Percentiles rank a stretch among this genome's conserved stretches.
Evolutionary conservation across 2,797 vertebrate species (phyloP).

Genomic region (Gymnothorax reevesii): DNA sequence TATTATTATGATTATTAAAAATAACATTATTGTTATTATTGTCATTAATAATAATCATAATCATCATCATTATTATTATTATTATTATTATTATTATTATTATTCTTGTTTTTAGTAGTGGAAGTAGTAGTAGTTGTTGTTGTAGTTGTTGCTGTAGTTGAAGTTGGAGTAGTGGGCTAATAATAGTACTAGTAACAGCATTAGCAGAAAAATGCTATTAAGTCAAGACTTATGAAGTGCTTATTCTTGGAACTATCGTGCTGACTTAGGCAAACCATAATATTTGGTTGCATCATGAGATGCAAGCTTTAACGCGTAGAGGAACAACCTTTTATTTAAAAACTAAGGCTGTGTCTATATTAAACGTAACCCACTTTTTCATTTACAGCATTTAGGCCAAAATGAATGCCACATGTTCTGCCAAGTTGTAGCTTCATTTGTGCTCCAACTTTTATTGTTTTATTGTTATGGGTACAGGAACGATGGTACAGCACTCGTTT

Average conservation of each 20-base stretch:
- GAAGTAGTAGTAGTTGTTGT: too few relatives aligned
- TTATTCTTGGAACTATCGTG: neutral
- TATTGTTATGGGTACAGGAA: neutral
- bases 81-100: neutral
- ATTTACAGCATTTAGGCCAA: neutral
- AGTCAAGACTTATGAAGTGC: neutral
- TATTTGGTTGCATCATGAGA: too few relatives aligned
- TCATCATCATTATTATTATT: neutral
- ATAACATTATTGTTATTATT: neutral
- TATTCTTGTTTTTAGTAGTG: neutral
- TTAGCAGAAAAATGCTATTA: neutral
- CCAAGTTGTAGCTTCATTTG: neutral
- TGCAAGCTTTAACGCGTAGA: too few relatives aligned
- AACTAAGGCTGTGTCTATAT: neutral
- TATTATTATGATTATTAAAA: neutral
- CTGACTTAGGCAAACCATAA: neutral
- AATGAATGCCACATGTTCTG: neutral
- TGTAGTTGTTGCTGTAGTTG: too few relatives aligned
- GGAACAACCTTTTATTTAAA: neutral
- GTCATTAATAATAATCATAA: neutral
- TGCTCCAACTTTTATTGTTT: neutral
- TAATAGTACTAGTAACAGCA: too few relatives aligned
- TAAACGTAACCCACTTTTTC: neutral
- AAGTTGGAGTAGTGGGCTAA: too few relatives aligned
- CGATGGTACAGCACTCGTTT: neutral